A percentile compares a stretch with the other conserved stretches of the same genome.
Evolutionary conservation across 2,797 vertebrate genomes (phyloP).

Genomic region (Decapterus maruadsi): DNA sequence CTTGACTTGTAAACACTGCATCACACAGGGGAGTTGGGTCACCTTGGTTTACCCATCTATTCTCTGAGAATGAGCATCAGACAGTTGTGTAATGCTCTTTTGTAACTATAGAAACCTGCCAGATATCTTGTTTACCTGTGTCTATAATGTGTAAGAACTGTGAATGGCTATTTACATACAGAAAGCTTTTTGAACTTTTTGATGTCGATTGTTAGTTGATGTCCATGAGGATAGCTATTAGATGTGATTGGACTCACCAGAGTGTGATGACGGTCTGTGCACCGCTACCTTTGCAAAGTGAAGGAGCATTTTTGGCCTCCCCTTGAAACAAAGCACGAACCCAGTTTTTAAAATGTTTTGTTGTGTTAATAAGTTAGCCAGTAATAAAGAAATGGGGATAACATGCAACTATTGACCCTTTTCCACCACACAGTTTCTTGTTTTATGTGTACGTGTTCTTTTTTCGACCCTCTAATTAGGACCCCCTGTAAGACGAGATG

Average conservation of each 20-base stretch:
- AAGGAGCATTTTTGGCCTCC: background rate
- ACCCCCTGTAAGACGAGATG: too few species aligned
- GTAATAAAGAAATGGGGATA: background rate
- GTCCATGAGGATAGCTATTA: too few species aligned
- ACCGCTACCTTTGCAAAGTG: background rate
- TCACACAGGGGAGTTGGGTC: background rate
- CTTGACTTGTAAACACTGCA: background rate
- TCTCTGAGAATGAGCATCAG: background rate
- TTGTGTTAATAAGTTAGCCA: background rate
- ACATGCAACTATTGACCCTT: too few species aligned
- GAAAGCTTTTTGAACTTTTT: too few species aligned
- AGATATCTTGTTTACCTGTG: background rate
- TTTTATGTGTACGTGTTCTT: too few species aligned
- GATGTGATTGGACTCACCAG: background rate
- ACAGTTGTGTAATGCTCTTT: background rate
- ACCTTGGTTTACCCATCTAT: background rate
- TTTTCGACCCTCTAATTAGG: too few species aligned
- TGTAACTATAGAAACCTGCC: background rate
- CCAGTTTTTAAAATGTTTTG: background rate
- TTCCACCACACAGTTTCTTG: too few species aligned
- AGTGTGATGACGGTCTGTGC: background rate
- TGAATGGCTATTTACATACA: too few species aligned
- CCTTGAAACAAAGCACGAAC: background rate
- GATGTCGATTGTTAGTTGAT: too few species aligned
- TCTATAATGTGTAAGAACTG: background rate